Conservation (phyloP, 2,888 invertebrate genomes). For the Cecidostiba fungosa region DNA sequence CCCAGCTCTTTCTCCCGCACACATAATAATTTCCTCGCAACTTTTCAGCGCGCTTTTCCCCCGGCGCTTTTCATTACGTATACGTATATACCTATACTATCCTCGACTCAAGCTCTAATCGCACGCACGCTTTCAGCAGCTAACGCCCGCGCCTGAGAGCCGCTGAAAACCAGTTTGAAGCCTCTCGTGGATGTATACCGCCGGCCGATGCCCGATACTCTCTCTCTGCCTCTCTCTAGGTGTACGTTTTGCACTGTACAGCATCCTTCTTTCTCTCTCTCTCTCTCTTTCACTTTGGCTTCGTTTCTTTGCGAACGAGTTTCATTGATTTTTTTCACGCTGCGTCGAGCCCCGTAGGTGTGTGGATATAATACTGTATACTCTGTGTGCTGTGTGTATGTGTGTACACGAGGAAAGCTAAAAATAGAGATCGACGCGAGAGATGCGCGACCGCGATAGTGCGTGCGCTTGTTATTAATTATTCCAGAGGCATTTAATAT, state of each 20-base stretch:
- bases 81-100: background rate
- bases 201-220: constrained; percentile 54
- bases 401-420: constrained; percentile 10
- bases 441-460: constrained; percentile 30
- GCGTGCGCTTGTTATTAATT: constrained; percentile 47
- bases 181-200: constrained; percentile 9
- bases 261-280: background rate
- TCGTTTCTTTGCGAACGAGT: constrained; percentile 51
- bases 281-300: constrained; percentile 14
- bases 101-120: background rate
- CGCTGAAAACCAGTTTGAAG: constrained; percentile 53
- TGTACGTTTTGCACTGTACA: background rate
- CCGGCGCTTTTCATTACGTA: background rate
- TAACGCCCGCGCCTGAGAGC: background rate
- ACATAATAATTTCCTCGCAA: background rate
- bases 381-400: background rate
- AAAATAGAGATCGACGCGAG: constrained; percentile 46
- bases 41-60: constrained; percentile 1
- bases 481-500: constrained; percentile 40
- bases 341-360: background rate
- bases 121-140: constrained; percentile 8
- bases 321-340: constrained; percentile 58
- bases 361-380: background rate
- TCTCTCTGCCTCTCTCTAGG: background rate
- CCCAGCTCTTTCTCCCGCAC: too few species aligned